Base-by-base conservation (phyloP, 1,140 invertebrate genomes). In the Habropoda laboriosa region DNA sequence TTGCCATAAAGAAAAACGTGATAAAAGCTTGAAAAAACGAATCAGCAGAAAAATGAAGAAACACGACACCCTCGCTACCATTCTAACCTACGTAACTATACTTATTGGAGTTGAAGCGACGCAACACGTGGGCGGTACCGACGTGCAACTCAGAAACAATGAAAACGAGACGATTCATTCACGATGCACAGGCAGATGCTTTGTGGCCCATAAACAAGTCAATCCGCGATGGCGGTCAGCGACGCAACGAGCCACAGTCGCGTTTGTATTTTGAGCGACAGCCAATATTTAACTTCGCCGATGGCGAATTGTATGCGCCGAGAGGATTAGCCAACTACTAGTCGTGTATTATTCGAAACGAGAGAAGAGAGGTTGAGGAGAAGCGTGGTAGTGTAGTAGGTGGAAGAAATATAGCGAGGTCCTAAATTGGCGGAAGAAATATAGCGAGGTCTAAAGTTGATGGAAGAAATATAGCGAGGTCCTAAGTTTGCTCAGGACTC, bases 141-240 rank as follows among this genome's bases (percentile, higher is more conserved):
- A n/a, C 30, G 24, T 30, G 51, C 55, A 77, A 47, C 27, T 47
- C 72, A 78, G 76, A 85, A 83, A 85, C 85, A 85, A 85, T 85
- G 80, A 79, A 80, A 82, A 81, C 38, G 67, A 70, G 79, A 73
- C 78, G 40, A 30, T 75, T 75, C 61, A 66, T 51, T 24, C 47
- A 42, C 6, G 38, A 64, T 27, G 35, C 8, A 49, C 10, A 80
- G 38, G 47, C 53, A 71, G 81, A 81, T 87, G 79, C 82, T 90
- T 90, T 87, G 89, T 88, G 86, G 83, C 74, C 83, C 88, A 87
- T 91, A 91, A 90, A 90, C 85, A 90, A 87, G 82, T 88, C 87
- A 89, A 82, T 86, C 78, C 80, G 38, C 47, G 73, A 81, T 72
- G 78, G 49, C 66, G 75, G 61, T 45, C 24, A 18, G 77, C 77